phyloP scores from a whole-genome alignment of 2,113 vertebrate species.

The Microtus richardsoni region DNA sequence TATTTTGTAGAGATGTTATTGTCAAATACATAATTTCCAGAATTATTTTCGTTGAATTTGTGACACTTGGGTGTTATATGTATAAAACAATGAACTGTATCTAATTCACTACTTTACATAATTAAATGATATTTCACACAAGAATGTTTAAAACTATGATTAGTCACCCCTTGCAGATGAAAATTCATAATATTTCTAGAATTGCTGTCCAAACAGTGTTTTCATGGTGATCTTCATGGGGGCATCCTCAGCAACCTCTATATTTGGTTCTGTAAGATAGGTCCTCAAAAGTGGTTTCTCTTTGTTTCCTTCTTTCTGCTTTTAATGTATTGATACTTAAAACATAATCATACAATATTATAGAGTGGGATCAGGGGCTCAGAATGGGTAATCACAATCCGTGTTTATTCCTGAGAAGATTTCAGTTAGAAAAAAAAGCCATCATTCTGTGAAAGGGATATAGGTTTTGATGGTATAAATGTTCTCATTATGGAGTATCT shows the following conservation, averaged over 20 bases:
- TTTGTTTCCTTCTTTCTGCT: background rate
- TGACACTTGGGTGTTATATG: background rate
- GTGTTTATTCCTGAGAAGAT: background rate
- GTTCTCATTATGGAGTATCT: background rate
- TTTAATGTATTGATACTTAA: background rate
- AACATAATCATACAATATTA: background rate
- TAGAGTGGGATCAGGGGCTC: background rate
- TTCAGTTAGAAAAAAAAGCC: background rate
- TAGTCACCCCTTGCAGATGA: background rate
- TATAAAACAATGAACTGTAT: background rate
- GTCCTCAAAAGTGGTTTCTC: background rate
- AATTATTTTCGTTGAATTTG: background rate
- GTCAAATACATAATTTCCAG: background rate
- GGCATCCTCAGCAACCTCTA: background rate
- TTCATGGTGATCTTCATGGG: background rate
- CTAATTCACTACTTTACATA: background rate
- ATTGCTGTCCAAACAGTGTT: background rate
- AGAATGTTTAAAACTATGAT: background rate
- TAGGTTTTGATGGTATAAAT: background rate
- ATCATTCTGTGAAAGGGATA: background rate
- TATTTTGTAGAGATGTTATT: background rate
- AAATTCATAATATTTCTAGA: background rate
- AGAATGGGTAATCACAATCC: background rate
- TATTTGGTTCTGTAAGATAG: background rate
- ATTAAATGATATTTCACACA: background rate